A percentile compares a stretch with the other conserved stretches of the same genome.
Evolutionary conservation across 2,113 vertebrate genomes (phyloP).

Genomic region (Sprattus sprattus): DNA sequence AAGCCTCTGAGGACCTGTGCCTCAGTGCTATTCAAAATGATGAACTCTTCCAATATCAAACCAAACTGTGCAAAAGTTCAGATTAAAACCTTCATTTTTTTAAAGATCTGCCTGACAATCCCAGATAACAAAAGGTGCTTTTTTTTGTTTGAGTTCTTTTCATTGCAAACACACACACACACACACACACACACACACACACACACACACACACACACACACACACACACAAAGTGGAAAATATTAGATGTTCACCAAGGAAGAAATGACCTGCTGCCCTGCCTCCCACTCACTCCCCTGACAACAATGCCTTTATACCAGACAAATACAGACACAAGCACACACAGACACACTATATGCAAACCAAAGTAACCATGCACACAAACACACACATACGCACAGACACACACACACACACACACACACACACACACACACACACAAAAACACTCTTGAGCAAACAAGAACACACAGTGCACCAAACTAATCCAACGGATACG

Average conservation of each 20-base stretch:
- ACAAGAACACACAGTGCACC: neutral
- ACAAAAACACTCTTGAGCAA: neutral
- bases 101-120: neutral
- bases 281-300: conserved; percentile 8
- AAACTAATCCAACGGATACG: neutral
- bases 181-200: conserved; percentile 9
- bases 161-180: neutral
- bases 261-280: neutral
- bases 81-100: neutral
- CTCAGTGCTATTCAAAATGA: neutral
- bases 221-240: neutral
- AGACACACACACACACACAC: neutral
- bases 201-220: neutral
- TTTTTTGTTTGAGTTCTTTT: neutral
- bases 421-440: neutral
- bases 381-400: neutral
- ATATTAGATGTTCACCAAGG: neutral
- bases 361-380: neutral
- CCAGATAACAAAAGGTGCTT: neutral
- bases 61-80: neutral
- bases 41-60: neutral
- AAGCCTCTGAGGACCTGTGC: neutral
- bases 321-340: neutral
- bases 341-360: neutral
- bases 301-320: conserved; percentile 12